Conservation (phyloP, 37 sponge, comb jelly and placozoan species). For the Beroe ovata region DNA sequence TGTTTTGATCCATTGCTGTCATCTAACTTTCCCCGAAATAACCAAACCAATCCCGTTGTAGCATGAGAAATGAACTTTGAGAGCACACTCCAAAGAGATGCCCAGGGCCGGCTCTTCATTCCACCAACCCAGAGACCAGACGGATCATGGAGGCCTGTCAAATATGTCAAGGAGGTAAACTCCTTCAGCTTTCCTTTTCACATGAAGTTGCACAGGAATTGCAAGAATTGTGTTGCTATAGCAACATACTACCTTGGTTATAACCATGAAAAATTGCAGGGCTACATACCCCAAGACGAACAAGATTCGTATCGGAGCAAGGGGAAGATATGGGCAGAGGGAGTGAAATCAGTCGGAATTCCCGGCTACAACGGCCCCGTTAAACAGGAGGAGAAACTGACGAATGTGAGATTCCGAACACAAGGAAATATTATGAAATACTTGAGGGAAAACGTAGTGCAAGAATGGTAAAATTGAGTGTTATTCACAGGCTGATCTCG, state of each 20-base stretch:
- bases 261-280: no score
- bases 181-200: no score
- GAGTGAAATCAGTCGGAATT: neutral
- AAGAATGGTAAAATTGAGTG: no score
- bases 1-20: no score
- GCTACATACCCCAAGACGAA: slow-evolving; percentile 63
- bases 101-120: slow-evolving; percentile 46
- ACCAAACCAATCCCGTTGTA: neutral
- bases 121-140: slow-evolving; percentile 33
- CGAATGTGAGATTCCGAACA: slow-evolving; percentile 18
- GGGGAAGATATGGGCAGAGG: slow-evolving; percentile 35
- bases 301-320: slow-evolving; percentile 22
- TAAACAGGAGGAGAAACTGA: slow-evolving; percentile 15
- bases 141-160: slow-evolving; percentile 64
- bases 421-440: neutral
- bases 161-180: slow-evolving; percentile 65
- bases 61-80: slow-evolving; percentile 44
- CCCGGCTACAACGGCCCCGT: slow-evolving; percentile 42
- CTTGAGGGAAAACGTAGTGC: no score
- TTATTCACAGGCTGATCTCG: slow-evolving; percentile 23
- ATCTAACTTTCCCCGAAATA: neutral
- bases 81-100: slow-evolving; percentile 37
- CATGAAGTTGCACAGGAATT: no score
- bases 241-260: no score
- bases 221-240: no score